Base-by-base conservation (phyloP, 2,113 vertebrate genomes). In the Tragelaphus buxtoni region DNA sequence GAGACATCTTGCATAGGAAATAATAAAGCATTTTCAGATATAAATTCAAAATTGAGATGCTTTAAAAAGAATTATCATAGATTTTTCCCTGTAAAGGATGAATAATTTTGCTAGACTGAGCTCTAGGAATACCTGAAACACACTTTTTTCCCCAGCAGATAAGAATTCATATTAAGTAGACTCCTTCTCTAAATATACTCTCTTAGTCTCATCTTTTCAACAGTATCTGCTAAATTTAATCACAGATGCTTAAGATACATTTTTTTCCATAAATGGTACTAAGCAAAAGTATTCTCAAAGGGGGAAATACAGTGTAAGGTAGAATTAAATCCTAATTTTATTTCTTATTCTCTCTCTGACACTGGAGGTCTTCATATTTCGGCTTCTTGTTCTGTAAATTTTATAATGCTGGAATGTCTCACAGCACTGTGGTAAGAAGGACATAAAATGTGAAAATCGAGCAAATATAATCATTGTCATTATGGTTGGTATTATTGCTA, bases 161-260 rank as follows among this genome's bases (percentile, higher is more conserved):
- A 95, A 97, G 84, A 96, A 86, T 94, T 96, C 85, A 72, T 81
- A 35, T 79, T 91, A 98, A 87, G 63, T 79, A 94, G 89, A 55
- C 61, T 18, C 58, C 72, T 55, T 92, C 49, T 96, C 63, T 96
- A 97, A 98, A 97, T 97, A 95, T 92, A 96, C 76, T 93, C 55
- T 94, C 76, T 47, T 76, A 49, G 45, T 96, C 53, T 97, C 97
- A 93, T 96, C 87, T 95, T 95, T 94, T 95, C 89, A 93, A 86
- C 76, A 85, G 84, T 85, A 93, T 88, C 96, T 94, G 89, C 96
- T 98, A 98, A 97, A 97, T 98, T 98, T 97, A 97, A 77, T 82
- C 76, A 91, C 47, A 82, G 76, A 94, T 77, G 18, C 83, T 87
- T 85, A 87, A 81, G 94, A 91, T 83, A 97, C 65, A 65, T 79